phyloP scores from a whole-genome alignment of 1,140 invertebrate genomes.

The Paraescarpia echinospica region DNA sequence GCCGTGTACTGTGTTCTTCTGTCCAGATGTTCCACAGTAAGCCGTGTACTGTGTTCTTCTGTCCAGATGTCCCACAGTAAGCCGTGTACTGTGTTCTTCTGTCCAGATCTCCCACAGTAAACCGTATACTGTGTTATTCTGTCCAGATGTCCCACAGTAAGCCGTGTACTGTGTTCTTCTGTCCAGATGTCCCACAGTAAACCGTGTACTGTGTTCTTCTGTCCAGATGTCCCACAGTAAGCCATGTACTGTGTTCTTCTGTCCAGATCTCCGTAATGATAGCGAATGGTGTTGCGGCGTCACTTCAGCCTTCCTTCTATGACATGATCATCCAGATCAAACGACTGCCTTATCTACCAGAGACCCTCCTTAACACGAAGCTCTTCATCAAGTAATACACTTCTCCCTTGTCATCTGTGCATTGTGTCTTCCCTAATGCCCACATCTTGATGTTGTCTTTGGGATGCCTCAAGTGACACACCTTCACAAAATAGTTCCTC shows the following conservation, averaged over 20 bases:
- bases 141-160: no score
- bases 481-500: neutral
- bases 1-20: no score
- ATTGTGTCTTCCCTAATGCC: neutral
- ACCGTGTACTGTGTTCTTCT: no score
- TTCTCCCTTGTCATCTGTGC: neutral
- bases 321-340: conserved; percentile 98
- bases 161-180: no score
- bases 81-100: no score
- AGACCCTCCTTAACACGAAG: conserved; percentile 35
- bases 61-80: no score
- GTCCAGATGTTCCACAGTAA: no score
- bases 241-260: neutral
- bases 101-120: no score
- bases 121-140: no score
- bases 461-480: neutral
- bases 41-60: no score
- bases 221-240: no score
- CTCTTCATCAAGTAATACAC: conserved; percentile 13
- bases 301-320: conserved; percentile 94
- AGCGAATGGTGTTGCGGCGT: conserved; percentile 84
- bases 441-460: neutral
- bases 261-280: conserved; percentile 54
- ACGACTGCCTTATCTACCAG: conserved; percentile 91
- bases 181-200: no score